phyloP scores from a whole-genome alignment of 1,140 invertebrate species.

The Ceratoteleas bidentatus region DNA sequence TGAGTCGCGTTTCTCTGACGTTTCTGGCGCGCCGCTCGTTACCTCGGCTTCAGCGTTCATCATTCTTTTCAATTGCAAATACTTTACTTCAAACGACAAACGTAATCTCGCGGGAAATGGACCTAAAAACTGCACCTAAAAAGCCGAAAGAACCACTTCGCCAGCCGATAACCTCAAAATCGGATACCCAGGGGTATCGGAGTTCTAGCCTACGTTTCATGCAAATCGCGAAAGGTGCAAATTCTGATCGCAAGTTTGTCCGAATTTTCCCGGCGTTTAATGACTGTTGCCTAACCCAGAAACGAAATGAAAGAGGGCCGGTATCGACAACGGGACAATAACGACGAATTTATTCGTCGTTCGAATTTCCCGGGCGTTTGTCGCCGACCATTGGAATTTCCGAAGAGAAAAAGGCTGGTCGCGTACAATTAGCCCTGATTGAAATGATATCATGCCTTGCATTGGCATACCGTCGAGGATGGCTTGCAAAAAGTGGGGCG shows the following conservation, averaged over 20 bases:
- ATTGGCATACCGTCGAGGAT: no score
- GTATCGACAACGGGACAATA: constrained; percentile 43
- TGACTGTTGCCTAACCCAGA: constrained; percentile 73
- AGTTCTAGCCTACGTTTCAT: constrained; percentile 38
- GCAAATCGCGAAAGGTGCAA: constrained; percentile 36
- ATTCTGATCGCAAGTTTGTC: constrained; percentile 45
- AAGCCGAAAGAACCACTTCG: no score
- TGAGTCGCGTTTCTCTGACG: constrained; percentile 33
- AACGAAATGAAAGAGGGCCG: constrained; percentile 60
- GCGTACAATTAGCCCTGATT: no score
- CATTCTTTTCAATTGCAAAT: no score
- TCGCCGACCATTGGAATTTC: no score
- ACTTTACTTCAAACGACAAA: no score
- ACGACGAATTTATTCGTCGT: constrained; percentile 29
- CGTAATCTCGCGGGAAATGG: no score
- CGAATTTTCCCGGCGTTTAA: constrained; percentile 38
- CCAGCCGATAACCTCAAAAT: no score
- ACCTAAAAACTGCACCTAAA: no score
- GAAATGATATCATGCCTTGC: no score
- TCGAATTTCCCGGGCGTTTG: no score
- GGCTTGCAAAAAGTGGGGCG: constrained; percentile 12
- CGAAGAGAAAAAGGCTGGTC: neutral
- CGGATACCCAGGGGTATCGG: neutral
- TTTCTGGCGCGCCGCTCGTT: constrained; percentile 17
- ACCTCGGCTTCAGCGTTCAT: neutral